These are phyloP conservation scores for Trachythela sp. DNA, from an alignment of 64 coral and sea anemone genomes.

Conservation along the genomic window DNA sequence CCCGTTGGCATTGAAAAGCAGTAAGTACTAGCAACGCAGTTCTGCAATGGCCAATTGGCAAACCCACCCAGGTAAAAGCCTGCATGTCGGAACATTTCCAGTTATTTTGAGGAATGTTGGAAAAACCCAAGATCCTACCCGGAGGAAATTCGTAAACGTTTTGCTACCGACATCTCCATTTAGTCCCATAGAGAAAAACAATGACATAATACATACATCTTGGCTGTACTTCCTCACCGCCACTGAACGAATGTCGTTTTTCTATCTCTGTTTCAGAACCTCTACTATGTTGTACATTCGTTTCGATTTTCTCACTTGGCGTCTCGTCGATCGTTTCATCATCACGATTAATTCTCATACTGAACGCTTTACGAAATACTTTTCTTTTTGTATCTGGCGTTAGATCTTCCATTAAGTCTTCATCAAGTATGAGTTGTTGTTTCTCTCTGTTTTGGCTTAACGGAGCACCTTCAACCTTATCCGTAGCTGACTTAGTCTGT, in stretches of 20 bases:
- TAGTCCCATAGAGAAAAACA: too few relatives aligned
- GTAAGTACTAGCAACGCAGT: too few relatives aligned
- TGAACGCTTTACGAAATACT: slow-evolving; percentile 16
- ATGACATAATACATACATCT: background rate
- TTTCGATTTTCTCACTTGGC: background rate
- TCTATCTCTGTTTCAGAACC: background rate
- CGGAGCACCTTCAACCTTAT: background rate
- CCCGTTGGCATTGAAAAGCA: too few relatives aligned
- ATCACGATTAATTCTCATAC: background rate
- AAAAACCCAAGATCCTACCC: too few relatives aligned
- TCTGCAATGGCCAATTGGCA: too few relatives aligned
- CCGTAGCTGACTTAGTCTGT: background rate
- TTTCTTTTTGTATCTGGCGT: background rate
- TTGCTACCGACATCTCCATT: too few relatives aligned
- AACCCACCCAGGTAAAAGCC: too few relatives aligned
- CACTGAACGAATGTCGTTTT: background rate
- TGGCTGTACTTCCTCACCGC: background rate
- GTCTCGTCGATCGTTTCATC: background rate
- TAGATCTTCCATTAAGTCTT: background rate
- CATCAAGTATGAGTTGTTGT: background rate
- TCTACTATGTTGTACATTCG: background rate
- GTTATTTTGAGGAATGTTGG: too few relatives aligned
- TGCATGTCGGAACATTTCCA: too few relatives aligned
- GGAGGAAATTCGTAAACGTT: too few relatives aligned
- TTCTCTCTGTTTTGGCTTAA: background rate